Evolutionary conservation across 2,797 vertebrate species (phyloP).

Genomic region (Myotis daubentonii): DNA sequence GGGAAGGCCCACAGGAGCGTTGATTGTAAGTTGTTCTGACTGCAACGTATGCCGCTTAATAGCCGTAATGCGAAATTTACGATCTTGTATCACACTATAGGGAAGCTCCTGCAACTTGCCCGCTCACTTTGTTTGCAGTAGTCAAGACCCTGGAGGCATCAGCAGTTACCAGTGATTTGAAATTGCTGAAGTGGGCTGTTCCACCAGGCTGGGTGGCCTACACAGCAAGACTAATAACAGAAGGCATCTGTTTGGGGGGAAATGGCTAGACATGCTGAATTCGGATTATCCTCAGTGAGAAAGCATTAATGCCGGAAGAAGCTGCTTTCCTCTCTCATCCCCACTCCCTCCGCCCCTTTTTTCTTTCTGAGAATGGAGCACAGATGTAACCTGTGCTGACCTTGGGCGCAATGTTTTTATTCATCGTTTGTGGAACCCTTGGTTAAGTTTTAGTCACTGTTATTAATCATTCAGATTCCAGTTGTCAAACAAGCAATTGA

Average conservation of each 20-base stretch:
- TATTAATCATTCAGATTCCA: constrained; percentile 86
- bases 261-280: constrained; percentile 59
- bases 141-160: constrained; percentile 77
- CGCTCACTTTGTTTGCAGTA: constrained; percentile 80
- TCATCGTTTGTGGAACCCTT: constrained; percentile 84
- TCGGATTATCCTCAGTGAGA: constrained; percentile 75
- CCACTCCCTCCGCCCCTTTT: neutral
- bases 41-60: constrained; percentile 69
- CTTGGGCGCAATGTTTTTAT: constrained; percentile 81
- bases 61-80: constrained; percentile 77
- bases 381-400: constrained; percentile 82
- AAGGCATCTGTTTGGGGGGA: constrained; percentile 72
- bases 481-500: constrained; percentile 82
- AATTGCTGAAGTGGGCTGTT: constrained; percentile 82
- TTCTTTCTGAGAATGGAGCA: constrained; percentile 65
- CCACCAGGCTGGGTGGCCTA: constrained; percentile 80
- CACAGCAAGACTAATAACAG: constrained; percentile 80
- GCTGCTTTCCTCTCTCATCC: constrained; percentile 35
- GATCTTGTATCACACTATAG: constrained; percentile 72
- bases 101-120: constrained; percentile 74
- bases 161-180: constrained; percentile 82
- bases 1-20: constrained; percentile 44
- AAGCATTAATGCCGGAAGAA: constrained; percentile 77
- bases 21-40: constrained; percentile 74
- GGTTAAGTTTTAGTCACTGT: constrained; percentile 81